Conservation (phyloP, 1,140 invertebrate species). For the Drosophila funebris region DNA sequence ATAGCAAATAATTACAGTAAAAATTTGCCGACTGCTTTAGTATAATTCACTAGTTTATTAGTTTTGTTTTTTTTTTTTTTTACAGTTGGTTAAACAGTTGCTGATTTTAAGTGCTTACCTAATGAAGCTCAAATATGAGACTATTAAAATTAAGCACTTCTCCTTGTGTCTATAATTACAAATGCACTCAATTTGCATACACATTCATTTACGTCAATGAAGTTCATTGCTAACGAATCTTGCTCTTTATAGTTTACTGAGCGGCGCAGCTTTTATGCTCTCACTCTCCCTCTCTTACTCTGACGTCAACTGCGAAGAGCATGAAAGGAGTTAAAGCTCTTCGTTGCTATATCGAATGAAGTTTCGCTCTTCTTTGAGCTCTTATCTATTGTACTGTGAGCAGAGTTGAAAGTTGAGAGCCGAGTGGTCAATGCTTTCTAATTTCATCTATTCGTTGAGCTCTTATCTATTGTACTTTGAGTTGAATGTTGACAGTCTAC, state of each 20-base stretch:
- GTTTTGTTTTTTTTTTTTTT: not conserved
- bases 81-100: conserved; percentile 5
- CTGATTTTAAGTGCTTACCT: conserved; percentile 22
- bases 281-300: not conserved
- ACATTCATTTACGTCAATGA: not conserved
- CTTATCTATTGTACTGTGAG: conserved; percentile 8
- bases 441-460: too few relatives aligned
- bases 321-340: not conserved
- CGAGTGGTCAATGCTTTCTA: too few relatives aligned
- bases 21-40: conserved; percentile 28
- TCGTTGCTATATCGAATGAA: not conserved
- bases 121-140: conserved; percentile 33
- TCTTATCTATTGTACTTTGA: conserved; percentile 4
- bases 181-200: conserved; percentile 23
- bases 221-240: not conserved
- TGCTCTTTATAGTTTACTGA: not conserved
- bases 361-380: not conserved
- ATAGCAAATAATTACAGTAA: conserved; percentile 33
- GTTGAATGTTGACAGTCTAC: not conserved
- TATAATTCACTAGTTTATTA: conserved; percentile 28
- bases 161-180: conserved; percentile 13
- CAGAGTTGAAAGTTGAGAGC: not conserved
- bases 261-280: not conserved
- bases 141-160: conserved; percentile 13
- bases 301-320: not conserved